These are phyloP conservation scores for Parnassius orleans DNA, from an alignment of 2,888 invertebrate species.

Conservation along the genomic window DNA sequence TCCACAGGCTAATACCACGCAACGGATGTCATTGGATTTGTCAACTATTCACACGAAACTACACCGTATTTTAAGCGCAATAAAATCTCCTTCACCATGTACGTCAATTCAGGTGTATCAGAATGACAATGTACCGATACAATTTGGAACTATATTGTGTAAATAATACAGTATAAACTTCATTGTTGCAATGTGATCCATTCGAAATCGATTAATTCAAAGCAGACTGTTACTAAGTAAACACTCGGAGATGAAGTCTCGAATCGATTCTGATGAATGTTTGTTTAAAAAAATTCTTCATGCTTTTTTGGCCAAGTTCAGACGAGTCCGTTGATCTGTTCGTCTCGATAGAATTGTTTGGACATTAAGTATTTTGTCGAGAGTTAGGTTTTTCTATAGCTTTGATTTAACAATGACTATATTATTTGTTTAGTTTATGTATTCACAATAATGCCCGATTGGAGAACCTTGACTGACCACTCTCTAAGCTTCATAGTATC, in stretches of 20 bases:
- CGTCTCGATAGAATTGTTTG: conserved; percentile 47
- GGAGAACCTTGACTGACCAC: too few relatives aligned
- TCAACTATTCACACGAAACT: conserved; percentile 36
- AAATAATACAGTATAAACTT: conserved; percentile 39
- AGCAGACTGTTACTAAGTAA: conserved; percentile 76
- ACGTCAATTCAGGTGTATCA: conserved; percentile 32
- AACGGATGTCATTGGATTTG: conserved; percentile 48
- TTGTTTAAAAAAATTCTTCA: conserved; percentile 69
- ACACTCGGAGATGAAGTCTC: conserved; percentile 66
- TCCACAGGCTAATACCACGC: conserved; percentile 32
- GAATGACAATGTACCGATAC: conserved; percentile 26
- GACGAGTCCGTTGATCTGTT: conserved; percentile 58
- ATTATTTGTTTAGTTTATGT: too few relatives aligned
- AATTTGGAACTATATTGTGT: conserved; percentile 19
- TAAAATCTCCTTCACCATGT: conserved; percentile 42
- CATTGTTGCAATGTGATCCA: conserved; percentile 34
- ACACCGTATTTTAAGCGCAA: conserved; percentile 35
- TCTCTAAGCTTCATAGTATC: too few relatives aligned
- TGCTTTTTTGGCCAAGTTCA: conserved; percentile 66
- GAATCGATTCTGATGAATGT: conserved; percentile 70
- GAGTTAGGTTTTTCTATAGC: conserved; percentile 46
- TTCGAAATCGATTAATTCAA: conserved; percentile 69
- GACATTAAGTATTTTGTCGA: conserved; percentile 62
- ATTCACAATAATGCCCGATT: too few relatives aligned
- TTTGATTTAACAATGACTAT: conserved; percentile 33